Evolutionary conservation across 2,888 invertebrate genomes (phyloP), one percentile per base, ranked within the genome.

Genomic region (Phaedon cochleariae): DNA sequence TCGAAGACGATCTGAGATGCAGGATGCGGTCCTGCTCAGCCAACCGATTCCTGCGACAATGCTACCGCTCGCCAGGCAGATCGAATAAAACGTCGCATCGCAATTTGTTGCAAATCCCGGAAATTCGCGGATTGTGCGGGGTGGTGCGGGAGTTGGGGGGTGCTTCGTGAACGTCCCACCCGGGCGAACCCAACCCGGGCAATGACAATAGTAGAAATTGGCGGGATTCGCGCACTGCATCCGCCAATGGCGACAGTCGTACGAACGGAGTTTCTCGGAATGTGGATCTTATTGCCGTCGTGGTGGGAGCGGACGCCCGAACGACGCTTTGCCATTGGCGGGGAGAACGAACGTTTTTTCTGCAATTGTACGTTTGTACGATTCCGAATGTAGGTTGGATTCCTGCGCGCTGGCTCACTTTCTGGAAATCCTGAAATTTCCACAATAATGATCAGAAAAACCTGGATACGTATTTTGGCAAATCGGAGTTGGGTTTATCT

Each of bases 141-240:
- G n/a, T n/a, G n/a, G n/a, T n/a, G n/a, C n/a, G n/a, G n/a, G n/a
- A n/a, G n/a, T n/a, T n/a, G n/a, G n/a, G n/a, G n/a, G n/a, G n/a
- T n/a, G n/a, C n/a, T n/a, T n/a, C 82, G 81, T 80, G 82, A 80
- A 81, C 41, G 58, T 63, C 70, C 73, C 72, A 69, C 73, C 70
- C 52, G 53, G 53, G 55, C 70, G 45, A 60, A 67, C n/a, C 71
- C 74, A 74, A 72, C 73, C 72, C 73, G 76, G 73, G 79, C 81
- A 83, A 82, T 83, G 82, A 82, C 82, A 83, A 83, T 82, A 79
- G 77, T 80, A 82, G 82, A 83, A 83, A 82, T 82, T 80, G 77
- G 78, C 76, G 77, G 79, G 81, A 82, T 82, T 82, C 82, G 82
- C 77, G 81, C 80, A 80, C 77, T 76, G 76, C 71, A 71, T 62